These are phyloP conservation scores for Diorhabda elongata DNA, from an alignment of 1,140 invertebrate genomes.

Conservation along the genomic window DNA sequence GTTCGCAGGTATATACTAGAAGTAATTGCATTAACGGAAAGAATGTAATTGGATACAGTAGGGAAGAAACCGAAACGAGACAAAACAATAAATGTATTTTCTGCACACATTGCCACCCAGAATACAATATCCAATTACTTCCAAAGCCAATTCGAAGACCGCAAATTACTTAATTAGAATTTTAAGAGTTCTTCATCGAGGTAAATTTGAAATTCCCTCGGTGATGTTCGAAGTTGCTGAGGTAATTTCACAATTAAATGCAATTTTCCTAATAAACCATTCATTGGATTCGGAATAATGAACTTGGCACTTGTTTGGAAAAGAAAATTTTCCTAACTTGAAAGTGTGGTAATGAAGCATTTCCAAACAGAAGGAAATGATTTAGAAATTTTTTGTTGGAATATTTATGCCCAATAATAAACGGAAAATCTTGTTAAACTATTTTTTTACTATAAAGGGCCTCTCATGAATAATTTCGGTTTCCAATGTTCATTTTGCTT, in stretches of 20 bases:
- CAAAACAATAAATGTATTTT: conserved; percentile 1
- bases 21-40: too few relatives aligned
- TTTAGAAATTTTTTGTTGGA: too few relatives aligned
- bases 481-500: too few relatives aligned
- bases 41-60: neutral
- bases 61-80: neutral
- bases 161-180: conserved; percentile 3
- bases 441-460: too few relatives aligned
- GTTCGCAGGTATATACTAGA: too few relatives aligned
- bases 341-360: too few relatives aligned
- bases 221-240: neutral
- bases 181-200: neutral
- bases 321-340: too few relatives aligned
- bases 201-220: neutral
- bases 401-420: too few relatives aligned
- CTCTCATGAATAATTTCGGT: too few relatives aligned
- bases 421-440: too few relatives aligned
- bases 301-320: too few relatives aligned
- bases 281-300: neutral
- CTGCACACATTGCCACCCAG: neutral
- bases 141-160: neutral
- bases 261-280: neutral
- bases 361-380: too few relatives aligned
- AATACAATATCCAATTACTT: conserved; percentile 3
- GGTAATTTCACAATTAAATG: conserved; percentile 3